Evolutionary conservation across 2,113 vertebrate genomes (phyloP), one percentile per base, ranked within the genome.

Genomic region (Etia nguti): DNA sequence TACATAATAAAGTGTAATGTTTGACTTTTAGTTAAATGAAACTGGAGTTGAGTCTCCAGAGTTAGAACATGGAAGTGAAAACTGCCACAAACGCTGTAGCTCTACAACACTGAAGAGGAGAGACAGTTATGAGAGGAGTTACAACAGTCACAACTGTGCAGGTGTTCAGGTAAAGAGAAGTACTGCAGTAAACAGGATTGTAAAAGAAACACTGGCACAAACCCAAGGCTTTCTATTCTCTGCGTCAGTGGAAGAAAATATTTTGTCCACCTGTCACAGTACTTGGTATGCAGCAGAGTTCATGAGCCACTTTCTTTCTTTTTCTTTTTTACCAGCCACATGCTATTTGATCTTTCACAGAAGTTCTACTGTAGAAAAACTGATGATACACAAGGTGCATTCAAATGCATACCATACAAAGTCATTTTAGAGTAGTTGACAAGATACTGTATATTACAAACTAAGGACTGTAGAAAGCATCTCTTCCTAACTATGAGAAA

Each of bases 111-210:
- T 38, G 20, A 26, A 24, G 3, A 81, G 60, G 38, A 70, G 24
- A 59, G 31, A 24, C n/a, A 29, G 41, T n/a, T 62, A 48, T 29
- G 6, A 29, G 38, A 48, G 52, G 56, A 81, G 68, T 29, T 10
- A 26, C 8, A 70, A 65, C 50, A 84, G 75, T 62, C 82, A 46
- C 81, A 90, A 83, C 84, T 82, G 89, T 83, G 86, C 88, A 90
- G 89, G 80, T 92, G 90, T 89, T 89, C 92, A 93, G 92, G 92
- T 94, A 87, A 89, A 62, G 38, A 75, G 11, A 94, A 86, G 85
- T 80, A 94, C 95, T 90, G 81, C 86, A 93, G 83, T 56, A 43
- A 90, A 92, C 68, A 92, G 93, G 89, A 86, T 79, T 65, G 77
- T 86, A 90, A 94, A 85, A 59, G 68, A 86, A 88, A 77, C 79